phyloP scores from a whole-genome alignment of 2,888 invertebrate genomes.

The Acrocyrtus sp. region DNA sequence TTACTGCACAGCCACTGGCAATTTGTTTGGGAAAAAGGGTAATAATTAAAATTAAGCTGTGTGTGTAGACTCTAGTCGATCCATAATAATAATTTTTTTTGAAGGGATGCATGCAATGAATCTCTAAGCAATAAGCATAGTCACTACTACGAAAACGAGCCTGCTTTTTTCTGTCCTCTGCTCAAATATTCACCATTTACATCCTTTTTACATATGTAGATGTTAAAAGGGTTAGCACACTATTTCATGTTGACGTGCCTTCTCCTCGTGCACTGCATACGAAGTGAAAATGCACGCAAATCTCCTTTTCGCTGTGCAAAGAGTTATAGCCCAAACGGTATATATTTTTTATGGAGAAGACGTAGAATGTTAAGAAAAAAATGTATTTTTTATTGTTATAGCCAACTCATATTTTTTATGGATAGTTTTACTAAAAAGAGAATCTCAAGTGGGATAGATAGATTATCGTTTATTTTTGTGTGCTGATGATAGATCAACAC shows the following conservation, averaged over 20 bases:
- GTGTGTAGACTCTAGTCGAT: neutral
- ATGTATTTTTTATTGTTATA: conserved; percentile 10
- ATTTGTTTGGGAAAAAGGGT: conserved; percentile 51
- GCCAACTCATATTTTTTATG: conserved; percentile 22
- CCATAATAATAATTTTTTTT: conserved; percentile 19
- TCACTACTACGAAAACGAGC: neutral
- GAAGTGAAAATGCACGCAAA: no score
- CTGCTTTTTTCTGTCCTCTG: conserved; percentile 1
- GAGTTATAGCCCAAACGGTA: conserved; percentile 26
- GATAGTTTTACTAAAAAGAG: conserved; percentile 32
- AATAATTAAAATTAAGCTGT: conserved; percentile 51
- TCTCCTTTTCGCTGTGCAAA: neutral
- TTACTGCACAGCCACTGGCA: conserved; percentile 46
- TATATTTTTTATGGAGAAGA: conserved; percentile 49
- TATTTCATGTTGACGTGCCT: conserved; percentile 42
- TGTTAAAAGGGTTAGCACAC: neutral
- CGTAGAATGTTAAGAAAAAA: conserved; percentile 5
- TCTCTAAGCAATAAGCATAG: neutral
- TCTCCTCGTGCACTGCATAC: conserved; percentile 45
- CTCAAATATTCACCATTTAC: no score
- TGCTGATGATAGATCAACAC: conserved; percentile 1
- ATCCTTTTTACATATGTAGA: neutral
- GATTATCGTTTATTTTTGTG: conserved; percentile 10
- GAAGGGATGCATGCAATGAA: neutral
- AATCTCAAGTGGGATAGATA: conserved; percentile 27